Evolutionary conservation across 2,113 vertebrate genomes (phyloP).

Genomic region (Dasyurus viverrinus): DNA sequence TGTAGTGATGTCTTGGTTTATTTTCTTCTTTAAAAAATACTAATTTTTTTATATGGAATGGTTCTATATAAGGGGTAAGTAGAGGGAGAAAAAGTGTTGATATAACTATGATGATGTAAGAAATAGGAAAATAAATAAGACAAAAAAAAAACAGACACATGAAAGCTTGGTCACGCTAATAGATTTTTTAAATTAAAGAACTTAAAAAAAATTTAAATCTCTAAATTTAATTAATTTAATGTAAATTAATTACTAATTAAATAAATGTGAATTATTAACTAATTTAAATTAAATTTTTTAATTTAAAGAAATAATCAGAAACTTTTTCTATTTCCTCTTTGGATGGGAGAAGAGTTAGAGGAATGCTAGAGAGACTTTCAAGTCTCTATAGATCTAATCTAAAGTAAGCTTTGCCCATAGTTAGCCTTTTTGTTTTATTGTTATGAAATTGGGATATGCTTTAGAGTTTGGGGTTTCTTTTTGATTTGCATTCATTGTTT

Average conservation of each 20-base stretch:
- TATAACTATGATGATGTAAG: background rate
- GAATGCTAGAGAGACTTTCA: background rate
- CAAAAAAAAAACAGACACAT: background rate
- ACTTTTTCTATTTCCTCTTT: background rate
- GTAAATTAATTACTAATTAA: too few species aligned
- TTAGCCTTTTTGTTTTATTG: background rate
- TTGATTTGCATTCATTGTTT: background rate
- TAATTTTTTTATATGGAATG: background rate
- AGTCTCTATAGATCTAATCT: background rate
- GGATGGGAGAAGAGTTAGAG: background rate
- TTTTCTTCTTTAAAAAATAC: background rate
- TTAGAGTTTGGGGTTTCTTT: background rate
- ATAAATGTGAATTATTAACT: too few species aligned
- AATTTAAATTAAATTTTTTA: background rate
- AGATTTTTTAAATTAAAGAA: background rate
- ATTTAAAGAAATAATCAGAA: background rate
- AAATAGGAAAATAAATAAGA: background rate
- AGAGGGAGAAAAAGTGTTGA: background rate
- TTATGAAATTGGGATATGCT: background rate
- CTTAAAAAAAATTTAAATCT: too few species aligned
- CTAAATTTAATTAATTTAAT: too few species aligned
- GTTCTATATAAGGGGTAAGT: accelerated
- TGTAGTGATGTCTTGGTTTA: background rate
- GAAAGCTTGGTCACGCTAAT: background rate
- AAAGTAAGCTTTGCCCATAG: background rate